phyloP scores from a whole-genome alignment of 1,140 invertebrate species.

The Lycorma delicatula region DNA sequence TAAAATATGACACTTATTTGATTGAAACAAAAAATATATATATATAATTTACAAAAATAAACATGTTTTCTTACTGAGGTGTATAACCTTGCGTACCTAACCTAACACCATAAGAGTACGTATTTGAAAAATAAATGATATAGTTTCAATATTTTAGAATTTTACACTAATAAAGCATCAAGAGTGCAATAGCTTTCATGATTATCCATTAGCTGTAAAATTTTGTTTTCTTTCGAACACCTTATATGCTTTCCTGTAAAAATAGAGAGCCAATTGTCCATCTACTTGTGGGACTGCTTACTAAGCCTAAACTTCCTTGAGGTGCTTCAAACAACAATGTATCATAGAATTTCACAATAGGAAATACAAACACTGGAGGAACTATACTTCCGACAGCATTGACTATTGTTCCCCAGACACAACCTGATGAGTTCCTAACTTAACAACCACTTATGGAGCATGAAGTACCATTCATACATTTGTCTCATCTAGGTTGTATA shows the following conservation, averaged over 20 bases:
- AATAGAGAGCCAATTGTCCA: slow-evolving; percentile 12
- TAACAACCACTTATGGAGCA: slow-evolving; percentile 28
- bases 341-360: slow-evolving; percentile 27
- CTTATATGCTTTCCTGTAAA: slow-evolving; percentile 1
- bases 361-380: slow-evolving; percentile 33
- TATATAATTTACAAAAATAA: too few relatives aligned
- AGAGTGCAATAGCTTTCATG: background rate
- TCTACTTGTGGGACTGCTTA: slow-evolving; percentile 13
- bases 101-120: too few relatives aligned
- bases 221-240: background rate
- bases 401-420: slow-evolving; percentile 28
- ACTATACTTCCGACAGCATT: slow-evolving; percentile 31
- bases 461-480: slow-evolving; percentile 26
- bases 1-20: too few relatives aligned
- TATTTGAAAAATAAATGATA: too few relatives aligned
- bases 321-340: slow-evolving; percentile 30
- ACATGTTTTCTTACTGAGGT: too few relatives aligned
- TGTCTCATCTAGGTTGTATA: slow-evolving; percentile 32
- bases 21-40: too few relatives aligned
- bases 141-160: too few relatives aligned
- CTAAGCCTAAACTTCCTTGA: slow-evolving; percentile 22
- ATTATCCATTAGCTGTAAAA: background rate
- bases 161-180: too few relatives aligned
- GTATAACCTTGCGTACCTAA: too few relatives aligned
- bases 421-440: slow-evolving; percentile 24